Base-by-base conservation (phyloP, 2,888 invertebrate species). In the Dryocosmus kuriphilus region DNA sequence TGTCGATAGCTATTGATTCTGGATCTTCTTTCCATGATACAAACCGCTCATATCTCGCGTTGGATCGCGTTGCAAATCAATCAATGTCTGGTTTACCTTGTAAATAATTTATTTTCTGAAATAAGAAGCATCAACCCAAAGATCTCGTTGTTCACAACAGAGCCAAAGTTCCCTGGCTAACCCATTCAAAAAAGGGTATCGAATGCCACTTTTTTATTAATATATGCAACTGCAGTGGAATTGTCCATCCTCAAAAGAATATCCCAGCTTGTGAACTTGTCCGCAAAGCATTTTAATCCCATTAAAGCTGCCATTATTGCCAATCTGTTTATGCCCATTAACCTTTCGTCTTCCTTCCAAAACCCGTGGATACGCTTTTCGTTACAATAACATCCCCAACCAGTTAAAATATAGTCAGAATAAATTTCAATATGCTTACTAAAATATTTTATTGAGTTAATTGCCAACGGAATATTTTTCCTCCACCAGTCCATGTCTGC, bases 11-110 rank as follows among this genome's bases (percentile, higher is more conserved):
- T 46, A 79, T 19, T 11, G 82, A 77, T 3, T 79, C 76, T n/a
- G 85, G 82, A 74, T 85, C 85, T 71, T 75, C 77, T 27, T 63
- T 46, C 84, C 85, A 87, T 5, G 86, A 86, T 14, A 86, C 74
- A 67, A 80, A 87, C 57, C 51, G 78, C 35, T 67, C n/a, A 77
- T 9, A 35, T 35, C 9, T 30, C 30, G 30, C 30, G 4, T 30
- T 30, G 30, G 30, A 30, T 35, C 35, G 30, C 41, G 81, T 80
- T 11, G 86, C 85, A 80, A 87, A 87, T 14, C 84, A 67, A 62
- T 86, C 85, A 60, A 83, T 85, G 32, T 82, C 83, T 9, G 82
- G 82, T 8, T 73, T 38, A 1, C 80, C 78, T 14, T 79, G 51
- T 19, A 3, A 16, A n/a, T 11, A 3, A 3, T 30, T 41, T 51